Percentiles rank a stretch among this genome's conserved stretches.
Conservation (phyloP, 2,888 invertebrate species). For the Sminthurides aquaticus region DNA sequence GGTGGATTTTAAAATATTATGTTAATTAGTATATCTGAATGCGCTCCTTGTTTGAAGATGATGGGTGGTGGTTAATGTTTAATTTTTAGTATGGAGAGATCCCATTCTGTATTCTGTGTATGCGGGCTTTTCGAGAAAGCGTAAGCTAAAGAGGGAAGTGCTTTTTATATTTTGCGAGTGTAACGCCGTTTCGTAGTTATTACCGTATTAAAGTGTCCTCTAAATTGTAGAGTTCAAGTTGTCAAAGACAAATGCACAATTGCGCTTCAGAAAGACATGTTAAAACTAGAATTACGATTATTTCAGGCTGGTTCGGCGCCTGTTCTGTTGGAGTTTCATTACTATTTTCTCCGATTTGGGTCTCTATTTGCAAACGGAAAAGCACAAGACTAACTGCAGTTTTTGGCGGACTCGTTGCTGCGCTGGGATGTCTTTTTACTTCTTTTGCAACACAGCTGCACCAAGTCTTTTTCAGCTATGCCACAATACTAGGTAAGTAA, state of each 20-base stretch:
- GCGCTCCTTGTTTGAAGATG: no score
- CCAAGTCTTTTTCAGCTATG: slow-evolving; percentile 79
- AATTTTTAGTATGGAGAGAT: no score
- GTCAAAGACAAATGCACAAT: neutral
- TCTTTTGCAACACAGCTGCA: slow-evolving; percentile 83
- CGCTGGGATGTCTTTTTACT: slow-evolving; percentile 78
- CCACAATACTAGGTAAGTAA: slow-evolving; percentile 54
- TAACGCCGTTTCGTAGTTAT: no score
- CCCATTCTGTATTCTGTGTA: neutral
- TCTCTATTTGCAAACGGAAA: slow-evolving; percentile 40
- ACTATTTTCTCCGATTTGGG: slow-evolving; percentile 41
- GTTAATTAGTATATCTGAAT: no score
- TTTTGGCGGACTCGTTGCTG: slow-evolving; percentile 75
- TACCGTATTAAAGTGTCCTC: no score
- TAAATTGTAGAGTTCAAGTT: no score
- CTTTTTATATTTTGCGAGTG: no score
- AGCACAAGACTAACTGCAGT: slow-evolving; percentile 54
- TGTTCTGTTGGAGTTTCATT: slow-evolving; percentile 39
- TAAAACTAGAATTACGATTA: neutral
- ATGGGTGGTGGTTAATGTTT: no score
- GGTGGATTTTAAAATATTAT: no score
- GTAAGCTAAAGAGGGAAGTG: no score
- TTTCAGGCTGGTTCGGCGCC: slow-evolving; percentile 40
- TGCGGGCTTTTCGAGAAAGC: no score
- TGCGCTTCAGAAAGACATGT: neutral